These are phyloP conservation scores for Junonia oenone DNA, from an alignment of 2,888 invertebrate genomes.

Conservation along the genomic window DNA sequence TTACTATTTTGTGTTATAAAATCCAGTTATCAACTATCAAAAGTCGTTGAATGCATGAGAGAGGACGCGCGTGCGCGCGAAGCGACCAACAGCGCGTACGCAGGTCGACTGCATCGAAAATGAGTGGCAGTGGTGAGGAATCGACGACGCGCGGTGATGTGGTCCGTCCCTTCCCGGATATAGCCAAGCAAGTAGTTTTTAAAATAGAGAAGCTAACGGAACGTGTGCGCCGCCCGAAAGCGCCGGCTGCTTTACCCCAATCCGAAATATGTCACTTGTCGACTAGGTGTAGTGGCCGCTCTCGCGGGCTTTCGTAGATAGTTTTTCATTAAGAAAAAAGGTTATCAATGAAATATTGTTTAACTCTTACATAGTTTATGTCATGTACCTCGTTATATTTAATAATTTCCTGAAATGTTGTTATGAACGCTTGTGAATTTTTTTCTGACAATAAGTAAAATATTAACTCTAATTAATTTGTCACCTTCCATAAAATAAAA, in stretches of 20 bases:
- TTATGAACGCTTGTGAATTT: too few species aligned
- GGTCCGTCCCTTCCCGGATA: constrained; percentile 76
- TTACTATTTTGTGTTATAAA: constrained; percentile 41
- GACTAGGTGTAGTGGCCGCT: constrained; percentile 30
- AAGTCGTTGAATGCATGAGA: constrained; percentile 58
- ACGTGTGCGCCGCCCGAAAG: constrained; percentile 75
- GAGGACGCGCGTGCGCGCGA: constrained; percentile 66
- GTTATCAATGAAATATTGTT: not conserved
- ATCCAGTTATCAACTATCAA: constrained; percentile 57
- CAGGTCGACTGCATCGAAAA: constrained; percentile 75
- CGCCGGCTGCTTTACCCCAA: constrained; percentile 72
- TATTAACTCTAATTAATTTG: too few species aligned
- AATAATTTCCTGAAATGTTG: too few species aligned
- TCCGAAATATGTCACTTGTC: constrained; percentile 72
- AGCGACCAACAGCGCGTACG: constrained; percentile 71
- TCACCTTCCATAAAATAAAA: too few species aligned
- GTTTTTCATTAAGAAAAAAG: not conserved
- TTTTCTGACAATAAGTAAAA: too few species aligned
- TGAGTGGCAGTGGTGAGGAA: constrained; percentile 58
- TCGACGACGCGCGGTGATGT: constrained; percentile 54
- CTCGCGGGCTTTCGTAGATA: constrained; percentile 3
- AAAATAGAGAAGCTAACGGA: constrained; percentile 77
- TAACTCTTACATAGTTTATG: not conserved
- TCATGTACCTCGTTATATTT: too few species aligned
- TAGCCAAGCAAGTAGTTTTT: constrained; percentile 72